Evolutionary conservation across 2,797 vertebrate species (phyloP), one percentile per base, ranked within the genome.

Genomic region (Clarias laeviceps): DNA sequence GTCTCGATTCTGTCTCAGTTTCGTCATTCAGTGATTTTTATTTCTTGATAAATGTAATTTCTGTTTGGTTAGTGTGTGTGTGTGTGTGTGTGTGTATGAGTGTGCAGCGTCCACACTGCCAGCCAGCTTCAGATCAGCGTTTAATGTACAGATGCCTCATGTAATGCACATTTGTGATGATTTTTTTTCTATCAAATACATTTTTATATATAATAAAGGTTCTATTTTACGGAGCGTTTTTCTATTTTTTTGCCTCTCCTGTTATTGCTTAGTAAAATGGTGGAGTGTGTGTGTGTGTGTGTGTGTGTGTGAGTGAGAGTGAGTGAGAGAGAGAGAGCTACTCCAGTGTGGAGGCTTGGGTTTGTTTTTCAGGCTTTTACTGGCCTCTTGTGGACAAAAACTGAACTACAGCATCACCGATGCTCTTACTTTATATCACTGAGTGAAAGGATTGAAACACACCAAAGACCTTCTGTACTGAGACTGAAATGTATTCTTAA

Each of bases 141-240:
- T 90, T 83, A 4, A 50, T 91, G 91, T 92, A 92, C 91, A 93
- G 91, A 94, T 93, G 91, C 92, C 93, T 93, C 91, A 87, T 93
- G 88, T 93, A 92, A 92, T 92, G 91, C 92, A 93, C 92, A 93
- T 91, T 91, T 91, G 88, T 92, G 92, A 94, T 88, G 66, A 91
- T 95, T 65, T 65, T 79, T 77, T 94, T 95, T 95, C 90, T 95
- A 96, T 94, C 90, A 93, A 93, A 94, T 93, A 88, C 94, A 93
- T 94, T 95, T 95, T 95, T 95, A 94, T 95, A 94, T 94, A 96
- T 95, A 90, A 90, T 96, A 95, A 96, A 96, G 93, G 91, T 93
- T 95, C 87, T 95, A 95, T 96, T 96, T 96, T 95, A 95, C 94
- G 87, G 91, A 95, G 90, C 27, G 1, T 45, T n/a, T n/a, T n/a